Percentiles rank a stretch among this genome's conserved stretches.
Evolutionary conservation across 2,888 invertebrate species (phyloP).

Genomic region (Pheosia gnoma): DNA sequence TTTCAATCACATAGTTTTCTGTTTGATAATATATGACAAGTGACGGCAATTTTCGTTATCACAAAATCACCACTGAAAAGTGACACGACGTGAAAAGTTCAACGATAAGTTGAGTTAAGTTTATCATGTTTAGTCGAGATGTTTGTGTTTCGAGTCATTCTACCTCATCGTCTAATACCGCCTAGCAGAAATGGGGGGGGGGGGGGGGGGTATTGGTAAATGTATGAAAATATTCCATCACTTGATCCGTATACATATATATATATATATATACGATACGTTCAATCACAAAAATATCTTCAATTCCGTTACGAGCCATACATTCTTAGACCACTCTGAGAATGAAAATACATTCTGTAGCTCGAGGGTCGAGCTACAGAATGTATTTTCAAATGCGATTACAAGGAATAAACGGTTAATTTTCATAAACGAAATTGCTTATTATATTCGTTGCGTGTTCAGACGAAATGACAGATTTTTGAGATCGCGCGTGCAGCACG

Average conservation of each 20-base stretch:
- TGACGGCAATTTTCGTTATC: no score
- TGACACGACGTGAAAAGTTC: no score
- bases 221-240: background rate
- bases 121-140: no score
- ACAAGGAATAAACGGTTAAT: constrained; percentile 34
- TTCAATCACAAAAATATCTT: background rate
- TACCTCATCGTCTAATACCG: no score
- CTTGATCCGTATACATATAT: background rate
- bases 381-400: constrained; percentile 12
- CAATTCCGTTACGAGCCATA: background rate
- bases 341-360: no score
- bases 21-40: no score
- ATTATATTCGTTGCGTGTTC: constrained; percentile 65
- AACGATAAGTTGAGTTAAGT: no score
- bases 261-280: background rate
- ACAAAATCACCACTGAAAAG: no score
- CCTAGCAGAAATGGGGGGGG: no score
- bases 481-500: constrained; percentile 73
- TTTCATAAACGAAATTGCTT: constrained; percentile 42
- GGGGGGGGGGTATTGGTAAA: background rate
- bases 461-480: constrained; percentile 44
- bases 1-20: no score
- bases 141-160: no score
- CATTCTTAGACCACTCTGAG: background rate
- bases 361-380: background rate